Percentiles rank a stretch among this genome's conserved stretches.
These are phyloP conservation scores for Mirounga angustirostris DNA, from an alignment of 2,113 vertebrate species.

Conservation along the genomic window DNA sequence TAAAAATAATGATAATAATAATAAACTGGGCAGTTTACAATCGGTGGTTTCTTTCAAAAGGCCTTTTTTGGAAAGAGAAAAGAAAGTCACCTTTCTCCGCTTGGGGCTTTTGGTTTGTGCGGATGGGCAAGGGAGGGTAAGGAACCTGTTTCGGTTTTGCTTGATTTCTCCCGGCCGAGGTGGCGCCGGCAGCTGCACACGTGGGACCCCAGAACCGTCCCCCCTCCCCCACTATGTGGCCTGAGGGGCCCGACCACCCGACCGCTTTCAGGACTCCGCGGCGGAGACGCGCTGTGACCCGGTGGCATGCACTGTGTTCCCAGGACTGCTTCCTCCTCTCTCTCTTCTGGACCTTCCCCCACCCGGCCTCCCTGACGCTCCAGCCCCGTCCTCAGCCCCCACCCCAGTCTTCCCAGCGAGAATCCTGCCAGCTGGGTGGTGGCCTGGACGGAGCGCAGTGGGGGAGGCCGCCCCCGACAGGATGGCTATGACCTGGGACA, in stretches of 20 bases:
- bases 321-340: slow-evolving; percentile 71
- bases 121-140: not conserved
- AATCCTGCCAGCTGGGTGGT: slow-evolving; percentile 56
- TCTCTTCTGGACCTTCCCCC: not conserved
- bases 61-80: slow-evolving; percentile 71
- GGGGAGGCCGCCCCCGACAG: slow-evolving; percentile 33
- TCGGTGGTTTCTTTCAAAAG: slow-evolving; percentile 90
- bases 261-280: slow-evolving; percentile 82
- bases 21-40: slow-evolving; percentile 95
- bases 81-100: slow-evolving; percentile 25
- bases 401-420: slow-evolving; percentile 61
- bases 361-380: not conserved
- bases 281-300: slow-evolving; percentile 81
- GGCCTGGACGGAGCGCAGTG: not conserved
- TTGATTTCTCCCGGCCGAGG: not conserved
- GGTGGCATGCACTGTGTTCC: slow-evolving; percentile 85
- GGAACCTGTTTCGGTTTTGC: not conserved
- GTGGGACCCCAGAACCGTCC: not conserved
- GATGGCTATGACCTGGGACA: slow-evolving; percentile 81
- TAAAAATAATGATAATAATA: slow-evolving; percentile 88
- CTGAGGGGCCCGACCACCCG: slow-evolving; percentile 81
- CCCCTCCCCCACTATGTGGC: not conserved
- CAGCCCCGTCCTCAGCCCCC: not conserved
- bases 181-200: slow-evolving; percentile 36
- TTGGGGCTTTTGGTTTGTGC: not conserved